Conservation (phyloP, 1,140 invertebrate species). For the Alviniconcha marisindica region DNA sequence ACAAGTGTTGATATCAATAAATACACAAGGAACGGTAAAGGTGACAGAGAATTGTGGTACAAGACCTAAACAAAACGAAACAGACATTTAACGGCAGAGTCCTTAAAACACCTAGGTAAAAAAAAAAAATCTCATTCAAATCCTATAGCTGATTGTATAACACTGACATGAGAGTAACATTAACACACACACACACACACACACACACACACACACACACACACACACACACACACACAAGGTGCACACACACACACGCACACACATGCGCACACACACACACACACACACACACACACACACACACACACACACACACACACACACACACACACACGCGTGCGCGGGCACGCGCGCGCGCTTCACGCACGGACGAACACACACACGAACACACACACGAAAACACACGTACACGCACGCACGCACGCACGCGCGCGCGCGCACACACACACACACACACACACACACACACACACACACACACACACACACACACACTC, state of each 20-base stretch:
- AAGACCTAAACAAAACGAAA: too few species aligned
- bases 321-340: slow-evolving; percentile 9
- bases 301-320: not conserved
- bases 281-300: not conserved
- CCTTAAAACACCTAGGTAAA: too few species aligned
- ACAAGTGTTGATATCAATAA: too few species aligned
- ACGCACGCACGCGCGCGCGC: not conserved
- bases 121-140: too few species aligned
- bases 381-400: not conserved
- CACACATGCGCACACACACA: not conserved
- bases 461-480: too few species aligned
- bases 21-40: too few species aligned
- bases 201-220: not conserved
- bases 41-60: too few species aligned
- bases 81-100: too few species aligned
- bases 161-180: too few species aligned
- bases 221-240: not conserved
- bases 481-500: too few species aligned
- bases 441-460: too few species aligned
- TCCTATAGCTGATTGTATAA: too few species aligned
- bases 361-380: not conserved
- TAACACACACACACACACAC: not conserved
- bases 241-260: not conserved
- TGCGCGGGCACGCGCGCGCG: slow-evolving; percentile 1
- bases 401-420: slow-evolving; percentile 5